A percentile compares a stretch with the other conserved stretches of the same genome.
These are phyloP conservation scores for Cyprinodon brontotheroides DNA, from an alignment of 2,113 vertebrate species.

Conservation along the genomic window DNA sequence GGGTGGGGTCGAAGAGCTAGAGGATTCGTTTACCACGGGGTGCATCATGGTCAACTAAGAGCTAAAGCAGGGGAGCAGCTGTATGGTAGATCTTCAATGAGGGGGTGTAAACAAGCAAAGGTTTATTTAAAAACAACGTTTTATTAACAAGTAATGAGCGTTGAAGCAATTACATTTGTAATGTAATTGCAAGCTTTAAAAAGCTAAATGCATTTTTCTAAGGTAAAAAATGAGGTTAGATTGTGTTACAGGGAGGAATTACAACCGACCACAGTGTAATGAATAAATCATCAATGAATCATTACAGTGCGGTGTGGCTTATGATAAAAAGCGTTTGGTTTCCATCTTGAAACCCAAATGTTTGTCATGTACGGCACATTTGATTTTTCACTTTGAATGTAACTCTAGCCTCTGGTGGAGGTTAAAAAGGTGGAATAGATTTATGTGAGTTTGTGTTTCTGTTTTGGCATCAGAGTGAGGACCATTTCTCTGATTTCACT, in stretches of 20 bases:
- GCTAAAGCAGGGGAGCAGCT: constrained; percentile 43
- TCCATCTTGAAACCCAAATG: constrained; percentile 51
- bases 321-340: constrained; percentile 58
- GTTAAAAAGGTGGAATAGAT: constrained; percentile 21
- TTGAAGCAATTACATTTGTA: neutral
- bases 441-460: constrained; percentile 2
- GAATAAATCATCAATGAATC: constrained; percentile 51
- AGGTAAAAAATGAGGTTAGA: constrained; percentile 14
- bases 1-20: constrained; percentile 13
- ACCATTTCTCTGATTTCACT: no score
- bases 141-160: neutral
- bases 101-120: constrained; percentile 10
- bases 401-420: constrained; percentile 54
- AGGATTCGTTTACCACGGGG: constrained; percentile 54
- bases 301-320: constrained; percentile 42
- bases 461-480: neutral
- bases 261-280: constrained; percentile 30
- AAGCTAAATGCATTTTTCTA: constrained; percentile 22
- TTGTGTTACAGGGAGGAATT: constrained; percentile 30
- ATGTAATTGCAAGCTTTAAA: constrained; percentile 21
- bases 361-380: constrained; percentile 51
- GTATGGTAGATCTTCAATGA: constrained; percentile 47
- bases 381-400: constrained; percentile 58
- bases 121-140: neutral
- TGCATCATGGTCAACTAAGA: constrained; percentile 17